A percentile compares a stretch with the other conserved stretches of the same genome.
These are phyloP conservation scores for Tragelaphus scriptus DNA, from an alignment of 2,113 vertebrate species.

Conservation along the genomic window DNA sequence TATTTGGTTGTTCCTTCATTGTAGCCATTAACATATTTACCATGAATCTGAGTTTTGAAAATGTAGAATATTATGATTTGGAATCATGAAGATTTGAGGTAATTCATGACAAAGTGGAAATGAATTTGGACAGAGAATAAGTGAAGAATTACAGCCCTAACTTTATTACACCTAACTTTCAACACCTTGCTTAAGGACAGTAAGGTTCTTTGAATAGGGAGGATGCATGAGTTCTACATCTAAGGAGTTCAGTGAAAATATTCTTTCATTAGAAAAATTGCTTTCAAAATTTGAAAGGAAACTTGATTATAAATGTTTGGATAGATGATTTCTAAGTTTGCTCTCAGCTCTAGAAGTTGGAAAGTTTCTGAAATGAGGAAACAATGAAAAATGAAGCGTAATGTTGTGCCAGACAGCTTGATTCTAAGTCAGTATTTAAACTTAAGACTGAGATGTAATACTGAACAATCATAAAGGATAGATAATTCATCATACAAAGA, in stretches of 20 bases:
- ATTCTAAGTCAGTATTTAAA: constrained; percentile 50
- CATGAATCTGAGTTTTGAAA: neutral
- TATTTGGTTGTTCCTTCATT: neutral
- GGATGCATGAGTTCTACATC: neutral
- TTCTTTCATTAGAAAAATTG: neutral
- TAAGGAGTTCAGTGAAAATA: neutral
- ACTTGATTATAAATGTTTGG: neutral
- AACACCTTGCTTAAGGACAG: neutral
- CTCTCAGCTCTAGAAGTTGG: neutral
- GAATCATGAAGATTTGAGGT: neutral
- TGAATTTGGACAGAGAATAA: neutral
- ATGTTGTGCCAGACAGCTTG: constrained; percentile 20
- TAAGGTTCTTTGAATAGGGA: neutral
- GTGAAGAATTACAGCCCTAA: neutral
- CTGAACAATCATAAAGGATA: constrained; percentile 44
- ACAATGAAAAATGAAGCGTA: neutral
- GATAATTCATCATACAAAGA: constrained; percentile 47
- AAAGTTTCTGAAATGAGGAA: neutral
- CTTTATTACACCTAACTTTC: neutral
- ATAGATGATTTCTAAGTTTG: neutral
- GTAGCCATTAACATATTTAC: neutral
- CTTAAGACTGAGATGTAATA: constrained; percentile 1
- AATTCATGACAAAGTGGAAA: neutral
- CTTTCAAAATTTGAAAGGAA: neutral
- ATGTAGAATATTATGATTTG: neutral